Evolutionary conservation across 2,797 vertebrate genomes (phyloP).

Genomic region (Microtus agrestis): DNA sequence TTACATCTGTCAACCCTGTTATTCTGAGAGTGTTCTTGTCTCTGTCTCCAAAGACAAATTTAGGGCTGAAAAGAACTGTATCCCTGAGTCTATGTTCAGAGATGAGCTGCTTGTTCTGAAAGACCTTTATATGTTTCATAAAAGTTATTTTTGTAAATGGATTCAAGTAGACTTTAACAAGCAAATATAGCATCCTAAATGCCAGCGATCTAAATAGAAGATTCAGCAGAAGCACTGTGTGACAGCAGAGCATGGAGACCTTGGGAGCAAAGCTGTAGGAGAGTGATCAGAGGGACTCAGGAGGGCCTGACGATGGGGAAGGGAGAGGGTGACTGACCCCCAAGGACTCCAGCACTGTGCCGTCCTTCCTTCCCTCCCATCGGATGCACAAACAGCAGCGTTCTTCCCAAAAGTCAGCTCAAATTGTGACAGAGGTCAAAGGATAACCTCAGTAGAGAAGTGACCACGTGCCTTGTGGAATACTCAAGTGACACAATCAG

Average conservation of each 20-base stretch:
- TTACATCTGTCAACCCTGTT: conserved; percentile 16
- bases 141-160: conserved; percentile 57
- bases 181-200: conserved; percentile 56
- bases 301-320: background rate
- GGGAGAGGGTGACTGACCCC: background rate
- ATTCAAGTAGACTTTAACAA: conserved; percentile 48
- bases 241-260: background rate
- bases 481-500: background rate
- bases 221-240: conserved; percentile 31
- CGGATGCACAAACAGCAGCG: background rate
- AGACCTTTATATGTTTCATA: conserved; percentile 44
- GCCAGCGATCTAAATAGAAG: conserved; percentile 49
- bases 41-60: conserved; percentile 57
- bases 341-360: background rate
- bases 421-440: conserved; percentile 6
- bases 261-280: background rate
- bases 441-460: background rate
- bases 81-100: background rate
- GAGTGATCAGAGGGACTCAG: background rate
- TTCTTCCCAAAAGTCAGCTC: conserved; percentile 34
- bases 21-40: conserved; percentile 44
- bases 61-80: conserved; percentile 35
- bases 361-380: background rate
- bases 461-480: background rate
- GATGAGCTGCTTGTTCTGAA: background rate